A percentile compares a stretch with the other conserved stretches of the same genome.
phyloP scores from a whole-genome alignment of 2,113 vertebrate genomes.

The Solea solea region DNA sequence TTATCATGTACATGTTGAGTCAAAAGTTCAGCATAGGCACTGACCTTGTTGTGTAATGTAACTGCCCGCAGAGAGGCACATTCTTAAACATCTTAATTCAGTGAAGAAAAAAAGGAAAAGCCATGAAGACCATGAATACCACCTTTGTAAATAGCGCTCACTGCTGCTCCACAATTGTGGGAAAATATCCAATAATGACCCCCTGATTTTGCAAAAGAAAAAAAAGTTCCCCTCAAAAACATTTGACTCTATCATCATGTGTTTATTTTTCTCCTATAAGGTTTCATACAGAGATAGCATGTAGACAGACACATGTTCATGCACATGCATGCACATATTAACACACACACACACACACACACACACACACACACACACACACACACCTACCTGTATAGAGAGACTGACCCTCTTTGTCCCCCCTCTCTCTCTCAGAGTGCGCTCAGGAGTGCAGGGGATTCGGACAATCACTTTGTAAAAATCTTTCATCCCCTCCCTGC shows the following conservation, averaged over 20 bases:
- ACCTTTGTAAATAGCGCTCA: constrained; percentile 28
- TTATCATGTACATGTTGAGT: constrained; percentile 1
- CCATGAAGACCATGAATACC: constrained; percentile 22
- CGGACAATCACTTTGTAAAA: constrained; percentile 57
- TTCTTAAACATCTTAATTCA: constrained; percentile 58
- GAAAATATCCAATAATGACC: constrained; percentile 33
- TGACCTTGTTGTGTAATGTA: constrained; percentile 35
- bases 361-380: constrained; percentile 42
- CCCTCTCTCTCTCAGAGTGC: constrained; percentile 40
- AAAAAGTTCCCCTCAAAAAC: not conserved
- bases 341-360: constrained; percentile 41
- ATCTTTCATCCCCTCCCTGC: constrained; percentile 53
- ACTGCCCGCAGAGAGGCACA: constrained; percentile 42
- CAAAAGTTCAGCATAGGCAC: not conserved
- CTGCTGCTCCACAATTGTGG: constrained; percentile 15
- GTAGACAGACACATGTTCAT: constrained; percentile 14
- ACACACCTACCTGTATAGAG: constrained; percentile 74
- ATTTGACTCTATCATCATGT: constrained; percentile 19
- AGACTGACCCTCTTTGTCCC: constrained; percentile 64
- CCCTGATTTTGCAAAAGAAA: constrained; percentile 1
- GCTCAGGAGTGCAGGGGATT: constrained; percentile 58
- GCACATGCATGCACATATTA: constrained; percentile 22
- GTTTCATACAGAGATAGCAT: constrained; percentile 15
- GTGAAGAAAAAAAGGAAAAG: constrained; percentile 23
- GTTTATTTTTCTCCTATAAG: constrained; percentile 31